phyloP scores from a whole-genome alignment of 2,113 vertebrate species.

The Rhombomys opimus region DNA sequence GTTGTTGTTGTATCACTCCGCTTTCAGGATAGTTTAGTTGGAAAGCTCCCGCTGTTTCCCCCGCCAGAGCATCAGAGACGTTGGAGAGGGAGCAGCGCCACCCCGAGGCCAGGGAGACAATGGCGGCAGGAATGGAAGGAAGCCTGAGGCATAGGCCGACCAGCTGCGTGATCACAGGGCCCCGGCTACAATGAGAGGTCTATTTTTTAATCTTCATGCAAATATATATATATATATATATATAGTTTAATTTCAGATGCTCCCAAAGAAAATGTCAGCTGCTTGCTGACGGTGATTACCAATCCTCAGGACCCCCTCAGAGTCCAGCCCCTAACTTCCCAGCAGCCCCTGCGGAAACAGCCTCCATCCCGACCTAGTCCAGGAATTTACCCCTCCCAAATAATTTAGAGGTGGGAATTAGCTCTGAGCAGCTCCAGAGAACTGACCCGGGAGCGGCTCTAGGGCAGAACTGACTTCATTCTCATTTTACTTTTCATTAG shows the following conservation, averaged over 20 bases:
- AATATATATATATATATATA: not conserved
- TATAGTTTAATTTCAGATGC: not conserved
- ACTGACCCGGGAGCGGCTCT: not conserved
- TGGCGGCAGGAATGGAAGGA: not conserved
- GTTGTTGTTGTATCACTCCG: not conserved
- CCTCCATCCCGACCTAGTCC: too few relatives aligned
- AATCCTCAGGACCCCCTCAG: not conserved
- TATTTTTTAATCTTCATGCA: not conserved
- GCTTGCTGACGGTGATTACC: not conserved
- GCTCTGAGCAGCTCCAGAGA: not conserved
- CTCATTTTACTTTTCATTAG: not conserved
- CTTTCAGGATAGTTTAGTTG: not conserved
- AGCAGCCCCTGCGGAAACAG: rapidly evolving
- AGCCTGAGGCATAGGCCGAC: rapidly evolving
- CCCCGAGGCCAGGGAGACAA: slow-evolving; percentile 32
- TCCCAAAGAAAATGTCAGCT: not conserved
- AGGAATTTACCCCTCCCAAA: not conserved
- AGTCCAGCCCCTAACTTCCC: not conserved
- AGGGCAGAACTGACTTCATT: not conserved
- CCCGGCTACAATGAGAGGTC: not conserved
- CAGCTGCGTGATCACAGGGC: not conserved
- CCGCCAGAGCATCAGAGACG: rapidly evolving
- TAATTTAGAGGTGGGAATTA: not conserved
- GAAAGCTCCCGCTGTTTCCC: not conserved
- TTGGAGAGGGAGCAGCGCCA: slow-evolving; percentile 66